A percentile compares a stretch with the other conserved stretches of the same genome.
Conservation (phyloP, 2,888 invertebrate species). For the Drosophila gaucha region DNA sequence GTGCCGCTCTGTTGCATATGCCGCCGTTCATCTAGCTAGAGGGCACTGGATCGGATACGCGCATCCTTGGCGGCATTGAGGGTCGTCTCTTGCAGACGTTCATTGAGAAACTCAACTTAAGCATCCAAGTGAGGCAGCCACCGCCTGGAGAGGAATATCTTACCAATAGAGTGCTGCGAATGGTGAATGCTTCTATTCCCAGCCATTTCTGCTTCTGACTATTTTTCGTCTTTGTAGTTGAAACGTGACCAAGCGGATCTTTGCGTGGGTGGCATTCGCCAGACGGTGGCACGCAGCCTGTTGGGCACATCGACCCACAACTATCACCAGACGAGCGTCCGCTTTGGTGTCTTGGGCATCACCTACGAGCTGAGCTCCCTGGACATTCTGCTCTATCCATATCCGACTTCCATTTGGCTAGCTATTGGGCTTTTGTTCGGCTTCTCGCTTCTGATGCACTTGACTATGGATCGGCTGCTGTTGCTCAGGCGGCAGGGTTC, state of each 20-base stretch:
- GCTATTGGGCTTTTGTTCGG: slow-evolving; percentile 30
- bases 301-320: slow-evolving; percentile 61
- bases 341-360: slow-evolving; percentile 46
- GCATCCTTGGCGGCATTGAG: slow-evolving; percentile 61
- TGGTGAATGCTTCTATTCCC: slow-evolving; percentile 53
- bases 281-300: slow-evolving; percentile 37
- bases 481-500: not conserved
- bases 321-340: slow-evolving; percentile 61
- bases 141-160: slow-evolving; percentile 11
- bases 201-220: not conserved
- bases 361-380: slow-evolving; percentile 50
- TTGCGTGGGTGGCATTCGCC: slow-evolving; percentile 64
- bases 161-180: slow-evolving; percentile 39
- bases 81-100: slow-evolving; percentile 59
- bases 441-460: slow-evolving; percentile 36
- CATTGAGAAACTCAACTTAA: slow-evolving; percentile 61
- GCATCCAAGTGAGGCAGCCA: slow-evolving; percentile 24
- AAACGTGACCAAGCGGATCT: slow-evolving; percentile 45
- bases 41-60: not conserved
- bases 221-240: slow-evolving; percentile 35
- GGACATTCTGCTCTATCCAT: slow-evolving; percentile 63
- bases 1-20: slow-evolving; percentile 45
- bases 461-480: slow-evolving; percentile 35
- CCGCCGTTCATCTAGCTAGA: slow-evolving; percentile 55
- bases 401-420: slow-evolving; percentile 53